Evolutionary conservation across 64 coral and sea anemone genomes (phyloP), one percentile per base, ranked within the genome.

Genomic region (Montipora cactus): DNA sequence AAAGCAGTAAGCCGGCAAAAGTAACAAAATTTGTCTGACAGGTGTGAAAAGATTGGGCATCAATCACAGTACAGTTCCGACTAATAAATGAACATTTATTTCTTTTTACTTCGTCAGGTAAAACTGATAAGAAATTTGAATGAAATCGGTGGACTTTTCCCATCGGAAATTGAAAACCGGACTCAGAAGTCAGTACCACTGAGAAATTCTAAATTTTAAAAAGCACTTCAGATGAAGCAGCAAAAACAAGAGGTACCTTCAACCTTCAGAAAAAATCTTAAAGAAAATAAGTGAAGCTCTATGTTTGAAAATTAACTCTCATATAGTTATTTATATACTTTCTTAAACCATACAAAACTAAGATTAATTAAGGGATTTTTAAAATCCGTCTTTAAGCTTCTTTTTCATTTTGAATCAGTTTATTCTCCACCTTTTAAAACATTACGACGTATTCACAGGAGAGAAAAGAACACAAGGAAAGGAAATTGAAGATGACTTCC

Each of bases 111-210:
- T 7, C 44, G 37, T 13, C 8, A 14, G 37, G 13, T 4, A 76
- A 47, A 76, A 14, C 74, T 76, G 74, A 76, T 76, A 76, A 76
- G 74, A 74, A 7, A 8, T 74, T 25, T 71, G 21, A 71, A 57
- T 57, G 6, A 11, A n/a, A 71, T 71, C 20, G 21, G 5, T 7
- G 19, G 68, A 71, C 5, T 2, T 71, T 71, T 71, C 18, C 19
- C 68, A 71, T 23, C 19, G 68, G 68, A 21, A 71, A 71, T 71
- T 64, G 37, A 37, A 37, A 37, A 37, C 37, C 37, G 37, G 37
- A 37, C 37, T 37, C 37, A 37, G 37, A 37, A 37, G 37, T 37
- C 28, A 28, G 37, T 37, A 37, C 37, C 37, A 37, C 37, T 37
- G 1, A 37, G 37, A 37, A 37, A 37, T 37, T 37, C 37, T 37